Evolutionary conservation across 2,797 vertebrate species (phyloP).

Genomic region (Eptatretus atami): DNA sequence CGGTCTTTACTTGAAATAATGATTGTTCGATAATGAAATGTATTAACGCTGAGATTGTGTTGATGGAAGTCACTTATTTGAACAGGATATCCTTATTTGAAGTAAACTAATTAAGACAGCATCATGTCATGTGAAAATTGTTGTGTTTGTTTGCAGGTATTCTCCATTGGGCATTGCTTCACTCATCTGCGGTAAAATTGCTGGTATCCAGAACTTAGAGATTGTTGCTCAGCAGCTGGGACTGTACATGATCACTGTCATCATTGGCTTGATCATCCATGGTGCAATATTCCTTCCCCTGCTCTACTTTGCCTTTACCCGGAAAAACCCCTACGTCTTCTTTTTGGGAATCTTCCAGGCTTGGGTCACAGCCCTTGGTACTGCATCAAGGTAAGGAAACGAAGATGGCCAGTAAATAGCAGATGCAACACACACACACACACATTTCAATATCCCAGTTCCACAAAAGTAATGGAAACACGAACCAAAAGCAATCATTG

Average conservation of each 20-base stretch:
- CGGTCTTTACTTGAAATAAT: too few relatives aligned
- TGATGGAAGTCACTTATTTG: too few relatives aligned
- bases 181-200: slow-evolving; percentile 94
- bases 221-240: slow-evolving; percentile 73
- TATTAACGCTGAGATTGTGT: too few relatives aligned
- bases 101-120: too few relatives aligned
- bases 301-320: slow-evolving; percentile 71
- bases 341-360: slow-evolving; percentile 94
- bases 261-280: slow-evolving; percentile 73
- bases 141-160: slow-evolving; percentile 29
- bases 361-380: slow-evolving; percentile 91
- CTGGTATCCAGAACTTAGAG: slow-evolving; percentile 85
- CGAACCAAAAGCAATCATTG: too few relatives aligned
- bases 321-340: slow-evolving; percentile 86
- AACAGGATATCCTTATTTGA: too few relatives aligned
- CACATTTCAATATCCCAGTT: too few relatives aligned
- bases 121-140: too few relatives aligned
- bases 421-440: too few relatives aligned
- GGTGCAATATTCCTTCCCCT: slow-evolving; percentile 77
- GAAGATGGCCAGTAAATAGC: too few relatives aligned
- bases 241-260: slow-evolving; percentile 97
- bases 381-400: slow-evolving; percentile 49
- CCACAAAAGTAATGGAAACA: too few relatives aligned
- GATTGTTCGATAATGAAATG: too few relatives aligned
- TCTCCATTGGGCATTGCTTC: slow-evolving; percentile 89